Base-by-base conservation (phyloP, 1,140 invertebrate species). In the Physella acuta region DNA sequence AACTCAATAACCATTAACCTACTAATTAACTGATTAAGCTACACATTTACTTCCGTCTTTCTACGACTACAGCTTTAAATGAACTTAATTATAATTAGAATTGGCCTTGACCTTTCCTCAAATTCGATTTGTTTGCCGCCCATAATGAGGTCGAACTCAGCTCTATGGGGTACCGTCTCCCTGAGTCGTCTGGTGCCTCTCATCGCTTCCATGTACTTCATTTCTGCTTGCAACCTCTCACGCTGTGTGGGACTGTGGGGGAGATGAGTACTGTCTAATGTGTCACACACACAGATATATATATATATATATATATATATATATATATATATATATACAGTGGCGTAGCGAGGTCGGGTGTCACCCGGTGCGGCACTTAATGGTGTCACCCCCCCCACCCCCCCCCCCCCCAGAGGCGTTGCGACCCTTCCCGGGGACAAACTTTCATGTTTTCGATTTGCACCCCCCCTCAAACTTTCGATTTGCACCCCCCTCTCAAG, bases 71-170 rank as follows among this genome's bases (percentile, higher is more conserved):
- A 44, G 20, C 11, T 55, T 44, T 20, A 44, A 20, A 20, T 20
- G 8, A 11, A 44, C 39, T 8, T 31, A 1, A 24, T 28, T 4
- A 14, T 24, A 69, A 37, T 2, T 39, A 52, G 20, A 20, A 52
- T 49, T 65, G 2, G 8, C 1, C 24, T 31, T 34, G 66, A 82
- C 80, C 80, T 76, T 70, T 83, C 81, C 55, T 76, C 73, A 60
- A 81, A 79, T 58, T 80, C 79, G 30, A 80, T 73, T 72, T 76
- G 79, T 56, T 78, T 81, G 17, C 81, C 80, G 34, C 79, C 80
- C 80, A 83, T 79, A 17, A 81, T 70, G 5, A 83, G 73, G 61
- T 82, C 80, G 8, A 78, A 71, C 58, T 79, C 68, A n/a, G 76
- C 78, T 62, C 80, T 58, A 62, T 83, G 80, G 36, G 80, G 81